Evolutionary conservation across 2,888 invertebrate species (phyloP), one percentile per base, ranked within the genome.

Genomic region (Acleris laterana): DNA sequence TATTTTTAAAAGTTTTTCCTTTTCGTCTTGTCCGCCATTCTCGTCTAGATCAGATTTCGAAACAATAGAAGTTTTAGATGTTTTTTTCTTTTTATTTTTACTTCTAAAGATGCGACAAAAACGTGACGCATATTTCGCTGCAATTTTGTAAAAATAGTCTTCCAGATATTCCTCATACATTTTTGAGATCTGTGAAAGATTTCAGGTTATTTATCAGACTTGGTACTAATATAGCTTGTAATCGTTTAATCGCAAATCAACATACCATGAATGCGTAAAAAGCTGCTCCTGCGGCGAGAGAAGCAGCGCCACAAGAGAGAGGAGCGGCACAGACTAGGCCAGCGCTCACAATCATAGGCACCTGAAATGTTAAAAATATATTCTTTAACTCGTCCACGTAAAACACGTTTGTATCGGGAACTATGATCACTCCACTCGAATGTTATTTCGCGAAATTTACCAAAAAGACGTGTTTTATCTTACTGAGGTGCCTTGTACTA

Each of bases 151-250:
- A 9, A 94, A 82, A 68, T 94, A 88, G 76, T 95, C 95, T 83
- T 96, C 96, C 57, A 96, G 86, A 77, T 95, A 95, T 77, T 96
- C 96, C 85, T 96, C 96, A 56, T 95, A 96, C 94, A 96, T 95
- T 87, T 94, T 95, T 5, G 95, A 95, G 16, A 97, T 82, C 95
- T 96, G 87, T 32, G 94, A 83, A 60, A 77, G 69, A 49, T 11
- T 49, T 38, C 38, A 13, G 38, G 5, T 38, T 11, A 4, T 38
- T 38, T 9, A 38, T 38, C 4, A 38, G 38, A 38, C 9, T 38
- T 38, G 38, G 1, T 13, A 38, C 4, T 13, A 0, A n/a, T n/a
- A 6, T n/a, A 13, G 13, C 5, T 19, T 46, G 2, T 17, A 9
- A 13, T 46, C 22, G 5, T 22, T 49, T n/a, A 5, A 6, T 5